Evolutionary conservation across 1,140 invertebrate species (phyloP).

Genomic region (Trichonephila clavata): DNA sequence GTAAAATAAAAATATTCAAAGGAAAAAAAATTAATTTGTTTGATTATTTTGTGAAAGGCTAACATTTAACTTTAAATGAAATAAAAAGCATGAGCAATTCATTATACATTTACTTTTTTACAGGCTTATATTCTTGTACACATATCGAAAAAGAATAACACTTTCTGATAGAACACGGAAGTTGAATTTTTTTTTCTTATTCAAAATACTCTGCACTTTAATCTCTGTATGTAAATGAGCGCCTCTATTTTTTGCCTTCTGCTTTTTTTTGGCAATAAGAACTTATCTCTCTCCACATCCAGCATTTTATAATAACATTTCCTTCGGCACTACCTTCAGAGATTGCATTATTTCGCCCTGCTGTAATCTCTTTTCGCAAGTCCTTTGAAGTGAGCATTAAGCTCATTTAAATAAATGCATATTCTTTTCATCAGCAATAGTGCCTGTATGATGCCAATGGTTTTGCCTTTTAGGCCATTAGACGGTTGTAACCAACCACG

Average conservation of each 20-base stretch:
- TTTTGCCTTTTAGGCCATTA: neutral
- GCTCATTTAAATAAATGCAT: constrained; percentile 65
- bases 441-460: neutral
- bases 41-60: neutral
- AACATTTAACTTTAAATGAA: neutral
- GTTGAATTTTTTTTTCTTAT: neutral
- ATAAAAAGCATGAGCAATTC: neutral
- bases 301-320: constrained; percentile 41
- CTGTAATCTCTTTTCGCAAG: constrained; percentile 18
- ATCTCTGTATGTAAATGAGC: constrained; percentile 21
- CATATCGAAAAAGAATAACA: neutral
- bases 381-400: constrained; percentile 49
- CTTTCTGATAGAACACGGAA: neutral
- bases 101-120: neutral
- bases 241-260: neutral
- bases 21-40: too few species aligned
- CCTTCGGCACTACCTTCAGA: neutral
- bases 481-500: neutral
- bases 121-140: neutral
- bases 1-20: too few species aligned
- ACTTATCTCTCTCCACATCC: neutral
- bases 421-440: constrained; percentile 52
- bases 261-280: neutral
- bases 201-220: neutral
- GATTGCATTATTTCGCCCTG: constrained; percentile 22